Evolutionary conservation across 2,888 invertebrate species (phyloP).

Genomic region (Erebia aethiops): DNA sequence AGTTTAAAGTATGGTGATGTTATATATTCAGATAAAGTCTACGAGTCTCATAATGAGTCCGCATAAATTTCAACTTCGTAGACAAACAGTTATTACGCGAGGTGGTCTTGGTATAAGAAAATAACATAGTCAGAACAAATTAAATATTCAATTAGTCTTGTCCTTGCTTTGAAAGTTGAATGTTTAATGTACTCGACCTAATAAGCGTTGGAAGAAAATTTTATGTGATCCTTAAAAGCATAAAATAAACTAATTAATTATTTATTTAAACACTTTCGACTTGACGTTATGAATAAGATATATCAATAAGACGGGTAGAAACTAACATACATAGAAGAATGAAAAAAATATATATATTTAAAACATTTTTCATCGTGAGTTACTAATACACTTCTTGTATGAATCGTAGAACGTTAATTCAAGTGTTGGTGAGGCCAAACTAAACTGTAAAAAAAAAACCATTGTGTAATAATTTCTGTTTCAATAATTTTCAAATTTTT

Average conservation of each 20-base stretch:
- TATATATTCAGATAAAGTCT: neutral
- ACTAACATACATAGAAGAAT: too few species aligned
- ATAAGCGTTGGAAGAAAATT: slow-evolving; percentile 10
- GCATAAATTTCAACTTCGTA: slow-evolving; percentile 16
- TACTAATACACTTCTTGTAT: too few species aligned
- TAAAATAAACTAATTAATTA: neutral
- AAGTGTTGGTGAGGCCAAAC: too few species aligned
- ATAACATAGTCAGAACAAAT: slow-evolving; percentile 20
- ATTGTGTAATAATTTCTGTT: too few species aligned
- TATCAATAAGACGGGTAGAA: neutral
- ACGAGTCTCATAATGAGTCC: slow-evolving; percentile 6
- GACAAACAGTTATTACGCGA: slow-evolving; percentile 17
- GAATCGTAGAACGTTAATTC: too few species aligned
- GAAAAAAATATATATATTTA: neutral
- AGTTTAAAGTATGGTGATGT: too few species aligned
- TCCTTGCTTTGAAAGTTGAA: slow-evolving; percentile 50
- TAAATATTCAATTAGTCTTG: slow-evolving; percentile 26
- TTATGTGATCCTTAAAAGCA: slow-evolving; percentile 16
- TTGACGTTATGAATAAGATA: slow-evolving; percentile 14
- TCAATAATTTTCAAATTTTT: too few species aligned
- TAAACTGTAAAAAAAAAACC: too few species aligned
- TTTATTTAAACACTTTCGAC: slow-evolving; percentile 3
- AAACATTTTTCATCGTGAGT: slow-evolving; percentile 49
- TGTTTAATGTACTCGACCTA: slow-evolving; percentile 62
- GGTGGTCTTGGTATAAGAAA: slow-evolving; percentile 20